phyloP scores from a whole-genome alignment of 2,888 invertebrate genomes.

The Thymelicus acteon region DNA sequence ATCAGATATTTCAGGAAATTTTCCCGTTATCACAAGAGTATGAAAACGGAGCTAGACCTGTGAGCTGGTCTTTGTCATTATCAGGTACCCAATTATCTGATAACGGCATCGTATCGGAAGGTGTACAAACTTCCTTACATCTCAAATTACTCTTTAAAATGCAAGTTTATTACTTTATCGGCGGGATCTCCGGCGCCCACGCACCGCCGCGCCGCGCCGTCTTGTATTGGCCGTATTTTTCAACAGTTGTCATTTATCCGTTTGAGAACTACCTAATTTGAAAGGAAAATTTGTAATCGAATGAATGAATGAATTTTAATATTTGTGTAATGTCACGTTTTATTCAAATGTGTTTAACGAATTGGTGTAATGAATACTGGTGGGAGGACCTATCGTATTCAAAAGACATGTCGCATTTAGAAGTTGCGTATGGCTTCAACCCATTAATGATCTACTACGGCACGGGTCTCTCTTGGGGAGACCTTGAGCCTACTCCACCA shows the following conservation, averaged over 20 bases:
- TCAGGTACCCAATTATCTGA: neutral
- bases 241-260: constrained; percentile 21
- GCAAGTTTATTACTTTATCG: constrained; percentile 8
- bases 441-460: too few species aligned
- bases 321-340: constrained; percentile 11
- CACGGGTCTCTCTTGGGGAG: too few species aligned
- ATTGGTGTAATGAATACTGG: neutral
- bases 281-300: constrained; percentile 12
- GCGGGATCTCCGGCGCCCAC: neutral
- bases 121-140: neutral
- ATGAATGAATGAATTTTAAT: constrained; percentile 25
- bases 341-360: constrained; percentile 2
- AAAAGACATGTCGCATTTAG: neutral
- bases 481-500: too few species aligned
- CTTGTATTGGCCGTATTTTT: constrained; percentile 11
- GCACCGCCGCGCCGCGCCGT: too few species aligned
- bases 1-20: too few species aligned
- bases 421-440: too few species aligned
- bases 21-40: neutral
- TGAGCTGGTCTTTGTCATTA: neutral
- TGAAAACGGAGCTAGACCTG: neutral
- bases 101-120: neutral
- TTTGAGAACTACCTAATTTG: constrained; percentile 21
- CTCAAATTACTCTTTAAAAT: constrained; percentile 2
- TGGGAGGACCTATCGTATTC: neutral